phyloP scores from a whole-genome alignment of 64 coral and sea anemone genomes.

The Pocillopora damicornis region DNA sequence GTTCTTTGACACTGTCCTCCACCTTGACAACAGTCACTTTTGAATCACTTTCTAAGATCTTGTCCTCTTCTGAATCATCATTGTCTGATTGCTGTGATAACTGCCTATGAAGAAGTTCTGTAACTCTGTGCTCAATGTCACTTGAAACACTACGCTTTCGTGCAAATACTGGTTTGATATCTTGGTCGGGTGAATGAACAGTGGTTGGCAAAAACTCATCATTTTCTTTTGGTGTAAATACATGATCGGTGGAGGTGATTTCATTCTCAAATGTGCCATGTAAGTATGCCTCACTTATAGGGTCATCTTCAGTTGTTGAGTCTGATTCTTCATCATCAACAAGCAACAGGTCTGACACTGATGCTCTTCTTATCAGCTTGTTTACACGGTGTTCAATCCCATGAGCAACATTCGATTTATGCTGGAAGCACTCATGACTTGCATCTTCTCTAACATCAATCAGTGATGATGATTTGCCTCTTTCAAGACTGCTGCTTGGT shows the following conservation, averaged over 20 bases:
- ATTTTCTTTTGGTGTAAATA: background rate
- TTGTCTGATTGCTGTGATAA: constrained; percentile 20
- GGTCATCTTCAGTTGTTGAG: constrained; percentile 11
- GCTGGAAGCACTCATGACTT: constrained; percentile 36
- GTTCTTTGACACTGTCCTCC: background rate
- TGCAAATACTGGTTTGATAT: constrained; percentile 17
- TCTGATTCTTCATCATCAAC: constrained; percentile 39
- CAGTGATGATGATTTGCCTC: constrained; percentile 55
- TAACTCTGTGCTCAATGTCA: constrained; percentile 72
- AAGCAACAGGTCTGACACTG: constrained; percentile 31
- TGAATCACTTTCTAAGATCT: background rate
- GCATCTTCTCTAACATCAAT: constrained; percentile 35
- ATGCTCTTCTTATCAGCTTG: constrained; percentile 54
- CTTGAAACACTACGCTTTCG: constrained; percentile 63
- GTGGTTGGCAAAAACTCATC: background rate
- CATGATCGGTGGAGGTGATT: background rate
- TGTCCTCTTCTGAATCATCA: constrained; percentile 21
- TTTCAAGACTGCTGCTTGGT: constrained; percentile 12
- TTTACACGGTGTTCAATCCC: constrained; percentile 81
- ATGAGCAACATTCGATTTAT: constrained; percentile 74
- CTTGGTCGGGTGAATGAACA: background rate
- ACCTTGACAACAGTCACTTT: background rate
- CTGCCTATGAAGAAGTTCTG: constrained; percentile 51
- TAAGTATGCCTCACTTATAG: background rate
- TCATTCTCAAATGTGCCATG: constrained; percentile 20